A percentile compares a stretch with the other conserved stretches of the same genome.
Conservation (phyloP, 2,113 vertebrate species). For the Platanista minor region DNA sequence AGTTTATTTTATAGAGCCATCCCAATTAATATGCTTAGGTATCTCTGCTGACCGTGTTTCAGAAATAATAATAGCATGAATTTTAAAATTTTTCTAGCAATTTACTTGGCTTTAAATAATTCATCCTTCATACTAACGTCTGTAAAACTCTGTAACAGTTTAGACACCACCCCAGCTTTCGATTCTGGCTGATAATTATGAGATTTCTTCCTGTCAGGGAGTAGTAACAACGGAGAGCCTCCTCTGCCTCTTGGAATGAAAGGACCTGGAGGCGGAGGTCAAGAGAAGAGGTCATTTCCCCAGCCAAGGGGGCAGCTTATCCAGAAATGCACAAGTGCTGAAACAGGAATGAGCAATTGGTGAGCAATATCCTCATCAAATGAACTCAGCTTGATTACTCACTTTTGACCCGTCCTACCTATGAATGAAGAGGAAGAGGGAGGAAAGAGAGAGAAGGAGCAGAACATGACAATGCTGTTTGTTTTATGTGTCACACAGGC, state of each 20-base stretch:
- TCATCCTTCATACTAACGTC: neutral
- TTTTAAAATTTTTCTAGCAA: constrained; percentile 20
- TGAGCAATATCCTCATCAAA: neutral
- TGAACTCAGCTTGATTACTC: neutral
- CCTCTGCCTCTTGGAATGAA: neutral
- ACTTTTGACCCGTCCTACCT: neutral
- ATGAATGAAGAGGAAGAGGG: neutral
- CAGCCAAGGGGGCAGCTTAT: neutral
- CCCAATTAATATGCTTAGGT: constrained; percentile 17
- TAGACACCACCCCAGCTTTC: neutral
- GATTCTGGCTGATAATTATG: neutral
- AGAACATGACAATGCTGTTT: neutral
- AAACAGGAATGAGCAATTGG: neutral
- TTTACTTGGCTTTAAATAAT: constrained; percentile 36
- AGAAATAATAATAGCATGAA: constrained; percentile 19
- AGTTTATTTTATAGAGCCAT: neutral
- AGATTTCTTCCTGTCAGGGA: constrained; percentile 6
- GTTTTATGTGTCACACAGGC: neutral
- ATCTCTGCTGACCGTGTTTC: neutral
- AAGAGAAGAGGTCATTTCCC: neutral
- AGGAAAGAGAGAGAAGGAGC: neutral
- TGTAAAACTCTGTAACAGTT: neutral
- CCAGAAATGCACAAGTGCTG: neutral
- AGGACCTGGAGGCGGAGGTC: neutral
- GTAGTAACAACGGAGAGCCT: neutral